Conservation (phyloP, 2,113 vertebrate genomes). For the Prinia subflava region DNA sequence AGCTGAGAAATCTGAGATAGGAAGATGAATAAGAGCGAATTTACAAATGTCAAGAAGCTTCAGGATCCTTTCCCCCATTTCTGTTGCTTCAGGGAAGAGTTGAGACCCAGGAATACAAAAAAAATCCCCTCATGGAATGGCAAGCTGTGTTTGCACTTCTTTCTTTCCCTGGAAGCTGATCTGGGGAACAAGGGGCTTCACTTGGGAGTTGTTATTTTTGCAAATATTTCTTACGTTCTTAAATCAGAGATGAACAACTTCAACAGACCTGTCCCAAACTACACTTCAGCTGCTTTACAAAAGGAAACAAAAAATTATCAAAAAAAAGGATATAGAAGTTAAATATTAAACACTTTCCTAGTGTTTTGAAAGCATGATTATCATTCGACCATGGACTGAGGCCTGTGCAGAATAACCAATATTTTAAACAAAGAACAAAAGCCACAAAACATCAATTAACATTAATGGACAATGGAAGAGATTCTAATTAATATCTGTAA, state of each 20-base stretch:
- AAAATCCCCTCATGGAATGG: background rate
- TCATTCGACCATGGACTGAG: background rate
- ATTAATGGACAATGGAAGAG: background rate
- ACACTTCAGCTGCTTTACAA: background rate
- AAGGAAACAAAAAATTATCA: background rate
- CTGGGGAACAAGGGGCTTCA: background rate
- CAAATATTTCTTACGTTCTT: background rate
- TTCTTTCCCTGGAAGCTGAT: background rate
- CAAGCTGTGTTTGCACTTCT: background rate
- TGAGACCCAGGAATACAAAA: background rate
- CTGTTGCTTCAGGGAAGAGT: constrained; percentile 30
- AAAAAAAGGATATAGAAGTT: background rate
- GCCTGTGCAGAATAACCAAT: background rate
- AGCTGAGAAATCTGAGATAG: constrained; percentile 49
- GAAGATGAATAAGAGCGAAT: constrained; percentile 34
- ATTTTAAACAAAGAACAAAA: background rate
- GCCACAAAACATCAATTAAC: background rate
- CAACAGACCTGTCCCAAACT: background rate
- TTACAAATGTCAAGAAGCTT: constrained; percentile 47
- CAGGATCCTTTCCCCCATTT: background rate
- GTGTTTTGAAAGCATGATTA: background rate
- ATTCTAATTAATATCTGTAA: background rate
- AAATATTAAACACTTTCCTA: background rate
- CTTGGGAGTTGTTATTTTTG: background rate
- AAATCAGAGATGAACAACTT: background rate